These are phyloP conservation scores for Trachelus tabidus DNA, from an alignment of 2,888 invertebrate species.

Conservation along the genomic window DNA sequence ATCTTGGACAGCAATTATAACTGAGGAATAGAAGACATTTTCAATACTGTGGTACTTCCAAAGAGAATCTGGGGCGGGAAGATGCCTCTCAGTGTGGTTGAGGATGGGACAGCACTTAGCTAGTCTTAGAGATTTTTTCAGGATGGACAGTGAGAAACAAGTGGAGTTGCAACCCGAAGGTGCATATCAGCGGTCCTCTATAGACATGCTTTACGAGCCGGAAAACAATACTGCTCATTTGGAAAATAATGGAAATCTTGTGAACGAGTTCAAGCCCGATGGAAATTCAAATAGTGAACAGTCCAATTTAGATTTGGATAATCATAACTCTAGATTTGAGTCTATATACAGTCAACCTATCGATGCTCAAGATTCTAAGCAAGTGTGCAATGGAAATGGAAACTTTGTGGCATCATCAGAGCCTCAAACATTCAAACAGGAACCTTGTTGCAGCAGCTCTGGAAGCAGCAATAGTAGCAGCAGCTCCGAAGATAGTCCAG, in stretches of 20 bases:
- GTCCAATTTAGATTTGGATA: slow-evolving; percentile 55
- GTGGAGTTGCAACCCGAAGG: neutral
- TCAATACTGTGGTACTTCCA: neutral
- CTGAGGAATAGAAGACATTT: neutral
- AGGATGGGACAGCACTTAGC: slow-evolving; percentile 66
- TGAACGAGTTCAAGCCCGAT: slow-evolving; percentile 49
- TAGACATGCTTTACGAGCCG: neutral
- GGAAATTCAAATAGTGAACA: slow-evolving; percentile 55
- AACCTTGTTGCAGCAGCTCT: slow-evolving; percentile 50
- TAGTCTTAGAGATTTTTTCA: slow-evolving; percentile 63
- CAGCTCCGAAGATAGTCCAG: slow-evolving; percentile 60
- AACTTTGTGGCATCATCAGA: slow-evolving; percentile 48
- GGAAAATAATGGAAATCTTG: slow-evolving; percentile 45
- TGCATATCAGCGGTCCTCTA: neutral
- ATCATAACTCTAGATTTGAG: slow-evolving; percentile 63
- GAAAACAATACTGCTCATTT: slow-evolving; percentile 15
- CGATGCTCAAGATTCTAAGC: slow-evolving; percentile 54
- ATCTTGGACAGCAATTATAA: neutral
- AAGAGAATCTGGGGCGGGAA: slow-evolving; percentile 37
- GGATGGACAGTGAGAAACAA: slow-evolving; percentile 56
- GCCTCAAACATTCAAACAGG: slow-evolving; percentile 39
- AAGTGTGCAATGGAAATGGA: slow-evolving; percentile 53
- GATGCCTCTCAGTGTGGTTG: slow-evolving; percentile 55
- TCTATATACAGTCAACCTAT: slow-evolving; percentile 61
- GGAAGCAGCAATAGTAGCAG: slow-evolving; percentile 58